A percentile compares a stretch with the other conserved stretches of the same genome.
Conservation (phyloP, 2,888 invertebrate species). For the Lacanobia wlatinum region DNA sequence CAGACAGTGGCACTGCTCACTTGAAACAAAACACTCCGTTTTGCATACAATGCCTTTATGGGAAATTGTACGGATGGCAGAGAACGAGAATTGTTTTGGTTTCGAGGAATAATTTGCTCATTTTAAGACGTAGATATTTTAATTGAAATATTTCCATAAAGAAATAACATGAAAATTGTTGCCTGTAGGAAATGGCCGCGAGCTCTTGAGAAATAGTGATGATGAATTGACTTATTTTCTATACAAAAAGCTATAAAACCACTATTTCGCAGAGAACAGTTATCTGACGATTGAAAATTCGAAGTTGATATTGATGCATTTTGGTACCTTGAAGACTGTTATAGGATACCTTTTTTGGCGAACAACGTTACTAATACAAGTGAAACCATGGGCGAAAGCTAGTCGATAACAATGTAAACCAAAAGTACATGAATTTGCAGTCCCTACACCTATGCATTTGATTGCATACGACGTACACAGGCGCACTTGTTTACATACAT, state of each 20-base stretch:
- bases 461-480: conserved; percentile 51
- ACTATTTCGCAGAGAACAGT: no score
- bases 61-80: conserved; percentile 57
- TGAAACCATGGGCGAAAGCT: no score
- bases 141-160: background rate
- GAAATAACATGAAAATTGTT: background rate
- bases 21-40: conserved; percentile 50
- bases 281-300: background rate
- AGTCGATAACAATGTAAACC: background rate
- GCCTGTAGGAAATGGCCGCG: background rate
- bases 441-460: conserved; percentile 52
- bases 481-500: background rate
- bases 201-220: background rate
- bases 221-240: no score
- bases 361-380: no score
- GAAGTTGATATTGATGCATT: no score
- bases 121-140: no score
- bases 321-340: no score
- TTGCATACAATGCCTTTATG: conserved; percentile 71
- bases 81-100: background rate
- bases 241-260: no score
- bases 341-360: no score
- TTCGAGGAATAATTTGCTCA: no score
- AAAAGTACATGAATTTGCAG: conserved; percentile 34
- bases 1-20: conserved; percentile 33